Evolutionary conservation across 2,113 vertebrate genomes (phyloP).

Genomic region (Mustelus asterias): DNA sequence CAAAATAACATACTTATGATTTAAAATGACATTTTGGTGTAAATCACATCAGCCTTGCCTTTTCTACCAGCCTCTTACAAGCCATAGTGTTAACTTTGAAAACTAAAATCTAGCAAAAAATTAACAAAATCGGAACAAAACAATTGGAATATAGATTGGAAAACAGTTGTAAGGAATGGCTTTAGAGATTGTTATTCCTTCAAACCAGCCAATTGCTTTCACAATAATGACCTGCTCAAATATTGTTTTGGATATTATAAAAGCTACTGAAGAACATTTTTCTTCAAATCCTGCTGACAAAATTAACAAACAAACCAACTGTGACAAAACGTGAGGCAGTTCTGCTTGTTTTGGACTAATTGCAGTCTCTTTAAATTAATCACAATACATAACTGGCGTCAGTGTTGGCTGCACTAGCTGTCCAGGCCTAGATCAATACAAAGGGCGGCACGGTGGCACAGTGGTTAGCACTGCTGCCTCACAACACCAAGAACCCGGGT

Average conservation of each 20-base stretch:
- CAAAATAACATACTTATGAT: neutral
- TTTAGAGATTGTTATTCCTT: neutral
- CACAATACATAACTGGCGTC: neutral
- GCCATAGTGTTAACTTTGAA: neutral
- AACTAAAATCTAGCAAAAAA: neutral
- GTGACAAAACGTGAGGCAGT: neutral
- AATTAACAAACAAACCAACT: neutral
- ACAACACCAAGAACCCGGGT: too few relatives aligned
- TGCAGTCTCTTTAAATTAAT: neutral
- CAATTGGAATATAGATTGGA: neutral
- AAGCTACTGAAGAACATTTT: neutral
- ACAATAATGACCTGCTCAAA: neutral
- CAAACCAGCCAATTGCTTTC: neutral
- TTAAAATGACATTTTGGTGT: neutral
- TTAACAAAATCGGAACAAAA: neutral
- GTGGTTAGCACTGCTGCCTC: too few relatives aligned
- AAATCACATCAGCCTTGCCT: neutral
- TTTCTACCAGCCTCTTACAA: neutral
- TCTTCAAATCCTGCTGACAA: neutral
- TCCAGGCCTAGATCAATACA: neutral
- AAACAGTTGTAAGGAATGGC: neutral
- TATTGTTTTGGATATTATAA: neutral
- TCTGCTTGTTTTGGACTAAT: neutral
- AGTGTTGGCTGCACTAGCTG: neutral
- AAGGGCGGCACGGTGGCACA: too few relatives aligned